Evolutionary conservation across 2,888 invertebrate genomes (phyloP).

Genomic region (Parasteatoda lunata): DNA sequence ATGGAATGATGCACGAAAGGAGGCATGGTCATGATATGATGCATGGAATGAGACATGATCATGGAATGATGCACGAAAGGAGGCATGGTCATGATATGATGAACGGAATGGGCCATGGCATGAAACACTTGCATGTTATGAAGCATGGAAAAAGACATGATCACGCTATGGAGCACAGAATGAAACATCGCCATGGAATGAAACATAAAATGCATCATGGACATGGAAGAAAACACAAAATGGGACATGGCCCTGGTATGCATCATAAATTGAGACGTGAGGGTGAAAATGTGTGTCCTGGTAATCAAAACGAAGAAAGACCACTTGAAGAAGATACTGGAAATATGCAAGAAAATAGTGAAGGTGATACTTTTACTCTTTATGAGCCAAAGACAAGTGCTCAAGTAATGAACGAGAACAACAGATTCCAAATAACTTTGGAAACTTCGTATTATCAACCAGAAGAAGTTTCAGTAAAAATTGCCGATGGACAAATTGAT

Average conservation of each 20-base stretch:
- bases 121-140: neutral
- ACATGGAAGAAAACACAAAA: neutral
- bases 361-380: neutral
- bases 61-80: neutral
- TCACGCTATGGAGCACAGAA: too few species aligned
- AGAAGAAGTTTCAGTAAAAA: neutral
- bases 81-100: neutral
- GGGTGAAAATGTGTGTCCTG: neutral
- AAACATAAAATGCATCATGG: neutral
- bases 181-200: neutral
- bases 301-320: neutral
- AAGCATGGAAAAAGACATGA: neutral
- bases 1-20: neutral
- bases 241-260: neutral
- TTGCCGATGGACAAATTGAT: neutral
- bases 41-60: neutral
- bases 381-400: neutral
- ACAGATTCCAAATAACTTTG: neutral
- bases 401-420: neutral
- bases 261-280: neutral
- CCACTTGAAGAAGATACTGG: neutral
- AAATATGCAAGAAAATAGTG: neutral
- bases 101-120: neutral
- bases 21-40: neutral
- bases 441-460: neutral